phyloP scores from a whole-genome alignment of 2,797 vertebrate genomes.

The Microctenopoma steveboyesi region DNA sequence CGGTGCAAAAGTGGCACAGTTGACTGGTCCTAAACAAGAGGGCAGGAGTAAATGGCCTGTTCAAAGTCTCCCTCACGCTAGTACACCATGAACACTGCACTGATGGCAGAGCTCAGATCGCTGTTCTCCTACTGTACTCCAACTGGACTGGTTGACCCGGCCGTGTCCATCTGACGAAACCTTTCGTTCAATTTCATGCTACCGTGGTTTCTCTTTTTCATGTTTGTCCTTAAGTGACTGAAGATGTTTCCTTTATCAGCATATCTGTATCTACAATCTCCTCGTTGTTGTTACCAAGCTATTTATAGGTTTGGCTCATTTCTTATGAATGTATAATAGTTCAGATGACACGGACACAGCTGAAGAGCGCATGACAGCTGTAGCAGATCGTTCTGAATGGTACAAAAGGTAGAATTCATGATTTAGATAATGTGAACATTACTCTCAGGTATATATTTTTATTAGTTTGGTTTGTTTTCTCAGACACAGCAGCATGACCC shows the following conservation, averaged over 20 bases:
- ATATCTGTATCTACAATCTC: constrained; percentile 42
- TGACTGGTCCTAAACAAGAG: constrained; percentile 57
- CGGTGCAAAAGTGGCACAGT: constrained; percentile 55
- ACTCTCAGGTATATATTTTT: constrained; percentile 2
- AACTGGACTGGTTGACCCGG: constrained; percentile 45
- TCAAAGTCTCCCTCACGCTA: constrained; percentile 37
- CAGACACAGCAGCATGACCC: constrained; percentile 49
- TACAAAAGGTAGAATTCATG: constrained; percentile 9
- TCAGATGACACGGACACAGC: constrained; percentile 11
- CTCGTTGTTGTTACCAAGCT: constrained; percentile 51
- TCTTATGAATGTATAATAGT: constrained; percentile 70
- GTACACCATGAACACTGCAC: constrained; percentile 10
- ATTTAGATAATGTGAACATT: constrained; percentile 12
- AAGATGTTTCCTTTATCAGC: constrained; percentile 26
- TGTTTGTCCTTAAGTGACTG: constrained; percentile 39
- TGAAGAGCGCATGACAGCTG: constrained; percentile 21
- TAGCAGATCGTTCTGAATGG: constrained; percentile 18
- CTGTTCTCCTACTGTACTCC: constrained; percentile 6
- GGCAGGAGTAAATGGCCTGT: constrained; percentile 46
- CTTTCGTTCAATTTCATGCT: background rate
- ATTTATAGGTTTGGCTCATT: constrained; percentile 55
- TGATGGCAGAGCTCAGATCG: constrained; percentile 36
- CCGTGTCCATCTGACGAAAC: constrained; percentile 19
- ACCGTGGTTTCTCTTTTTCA: background rate
- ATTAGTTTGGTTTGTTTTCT: constrained; percentile 31